Conservation (phyloP, 2,888 invertebrate genomes). For the Caenorhabditis wallacei region DNA sequence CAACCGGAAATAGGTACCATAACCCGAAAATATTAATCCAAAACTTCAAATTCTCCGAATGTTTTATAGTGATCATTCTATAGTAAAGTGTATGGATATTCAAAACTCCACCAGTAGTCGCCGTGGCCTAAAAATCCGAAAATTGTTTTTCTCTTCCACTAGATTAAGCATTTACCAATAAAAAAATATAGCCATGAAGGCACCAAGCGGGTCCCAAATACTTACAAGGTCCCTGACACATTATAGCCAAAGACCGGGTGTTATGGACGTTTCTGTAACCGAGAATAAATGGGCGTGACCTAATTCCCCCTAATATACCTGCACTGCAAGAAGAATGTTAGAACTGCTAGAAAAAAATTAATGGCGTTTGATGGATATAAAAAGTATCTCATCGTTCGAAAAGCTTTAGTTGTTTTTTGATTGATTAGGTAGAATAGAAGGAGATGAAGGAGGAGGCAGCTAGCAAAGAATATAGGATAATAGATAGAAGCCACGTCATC, state of each 20-base stretch:
- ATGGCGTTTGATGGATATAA: slow-evolving; percentile 36
- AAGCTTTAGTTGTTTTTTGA: slow-evolving; percentile 16
- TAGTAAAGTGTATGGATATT: slow-evolving; percentile 54
- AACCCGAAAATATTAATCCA: slow-evolving; percentile 22
- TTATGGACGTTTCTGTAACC: slow-evolving; percentile 50
- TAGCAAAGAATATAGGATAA: slow-evolving; percentile 22
- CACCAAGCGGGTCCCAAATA: slow-evolving; percentile 27
- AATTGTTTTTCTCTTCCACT: background rate
- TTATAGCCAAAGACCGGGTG: slow-evolving; percentile 36
- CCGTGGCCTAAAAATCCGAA: slow-evolving; percentile 10
- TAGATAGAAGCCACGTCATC: slow-evolving; percentile 15
- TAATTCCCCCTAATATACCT: background rate
- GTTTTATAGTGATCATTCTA: slow-evolving; percentile 41
- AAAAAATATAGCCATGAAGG: slow-evolving; percentile 45
- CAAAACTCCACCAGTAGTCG: slow-evolving; percentile 18
- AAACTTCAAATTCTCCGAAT: slow-evolving; percentile 13
- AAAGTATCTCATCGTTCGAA: slow-evolving; percentile 29
- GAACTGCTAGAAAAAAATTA: slow-evolving; percentile 7
- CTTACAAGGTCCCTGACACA: slow-evolving; percentile 54
- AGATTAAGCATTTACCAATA: slow-evolving; percentile 19
- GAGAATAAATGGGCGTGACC: too few species aligned
- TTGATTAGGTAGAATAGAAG: slow-evolving; percentile 33
- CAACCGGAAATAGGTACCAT: slow-evolving; percentile 26
- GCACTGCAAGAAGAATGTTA: slow-evolving; percentile 33
- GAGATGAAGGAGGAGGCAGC: slow-evolving; percentile 3